Conservation (phyloP, 2,797 vertebrate species). For the Stomatorhinus walkeri region DNA sequence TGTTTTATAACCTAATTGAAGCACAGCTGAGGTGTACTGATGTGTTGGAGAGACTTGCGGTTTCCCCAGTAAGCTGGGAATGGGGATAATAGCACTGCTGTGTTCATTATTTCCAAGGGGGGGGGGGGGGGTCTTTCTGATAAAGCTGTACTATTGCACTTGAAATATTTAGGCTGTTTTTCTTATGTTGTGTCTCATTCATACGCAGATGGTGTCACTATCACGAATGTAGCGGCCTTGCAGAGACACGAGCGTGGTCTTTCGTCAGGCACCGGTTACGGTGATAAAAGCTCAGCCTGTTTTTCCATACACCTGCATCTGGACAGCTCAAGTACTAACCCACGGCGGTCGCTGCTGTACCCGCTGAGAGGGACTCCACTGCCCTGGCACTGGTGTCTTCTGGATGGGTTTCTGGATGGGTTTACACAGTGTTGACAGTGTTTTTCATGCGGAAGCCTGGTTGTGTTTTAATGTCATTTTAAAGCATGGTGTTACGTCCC, state of each 20-base stretch:
- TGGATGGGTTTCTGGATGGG: background rate
- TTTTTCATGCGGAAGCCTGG: background rate
- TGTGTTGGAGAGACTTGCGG: background rate
- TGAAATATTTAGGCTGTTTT: conserved; percentile 5
- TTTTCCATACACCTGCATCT: background rate
- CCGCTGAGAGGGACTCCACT: background rate
- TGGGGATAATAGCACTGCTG: background rate
- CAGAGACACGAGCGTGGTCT: background rate
- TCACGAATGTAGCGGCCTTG: background rate
- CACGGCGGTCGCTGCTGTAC: background rate
- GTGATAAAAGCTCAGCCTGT: background rate
- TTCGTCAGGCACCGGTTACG: background rate
- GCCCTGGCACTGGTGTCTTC: background rate
- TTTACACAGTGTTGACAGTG: background rate
- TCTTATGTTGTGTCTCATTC: background rate
- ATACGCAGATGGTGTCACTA: background rate
- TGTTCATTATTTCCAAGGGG: background rate
- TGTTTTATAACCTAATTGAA: background rate
- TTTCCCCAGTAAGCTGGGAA: background rate
- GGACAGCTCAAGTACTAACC: background rate
- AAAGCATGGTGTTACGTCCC: background rate
- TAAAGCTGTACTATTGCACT: background rate
- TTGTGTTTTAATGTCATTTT: background rate
- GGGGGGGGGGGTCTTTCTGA: background rate
- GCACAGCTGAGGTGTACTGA: background rate